Evolutionary conservation across 2,888 invertebrate species (phyloP).

Genomic region (Ichneumoninae sp.): DNA sequence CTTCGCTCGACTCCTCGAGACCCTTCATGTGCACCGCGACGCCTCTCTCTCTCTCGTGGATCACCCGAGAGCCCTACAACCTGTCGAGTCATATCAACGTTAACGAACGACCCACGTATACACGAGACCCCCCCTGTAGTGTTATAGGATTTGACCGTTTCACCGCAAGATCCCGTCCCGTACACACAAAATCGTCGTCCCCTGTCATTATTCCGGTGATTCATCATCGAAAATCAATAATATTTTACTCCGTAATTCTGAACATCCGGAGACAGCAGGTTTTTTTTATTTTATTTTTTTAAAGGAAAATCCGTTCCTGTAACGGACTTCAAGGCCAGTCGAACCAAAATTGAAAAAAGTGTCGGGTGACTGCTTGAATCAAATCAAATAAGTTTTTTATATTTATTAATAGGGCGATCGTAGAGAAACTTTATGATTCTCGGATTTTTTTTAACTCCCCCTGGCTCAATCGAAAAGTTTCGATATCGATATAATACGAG

Average conservation of each 20-base stretch:
- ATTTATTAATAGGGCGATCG: no score
- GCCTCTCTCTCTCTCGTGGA: constrained; percentile 32
- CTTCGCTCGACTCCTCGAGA: constrained; percentile 30
- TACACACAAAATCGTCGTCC: not conserved
- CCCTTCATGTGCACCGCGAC: constrained; percentile 43
- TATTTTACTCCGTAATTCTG: not conserved
- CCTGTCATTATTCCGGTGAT: not conserved
- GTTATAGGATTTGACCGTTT: constrained; percentile 1
- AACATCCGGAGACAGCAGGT: no score
- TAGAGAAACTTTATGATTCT: no score
- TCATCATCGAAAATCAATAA: no score
- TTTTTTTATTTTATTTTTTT: no score
- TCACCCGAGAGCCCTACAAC: constrained; percentile 32
- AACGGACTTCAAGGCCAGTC: no score
- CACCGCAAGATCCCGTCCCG: not conserved
- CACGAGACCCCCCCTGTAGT: not conserved
- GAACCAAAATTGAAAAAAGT: no score
- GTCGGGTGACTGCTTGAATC: no score
- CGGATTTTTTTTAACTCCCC: no score
- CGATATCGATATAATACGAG: not conserved
- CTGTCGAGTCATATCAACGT: constrained; percentile 40
- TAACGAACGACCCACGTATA: constrained; percentile 33
- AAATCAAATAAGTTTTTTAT: no score
- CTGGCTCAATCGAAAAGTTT: not conserved
- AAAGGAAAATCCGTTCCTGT: no score